Evolutionary conservation across 1,140 invertebrate genomes (phyloP), one percentile per base, ranked within the genome.

Genomic region (Diploscapter pachys): DNA sequence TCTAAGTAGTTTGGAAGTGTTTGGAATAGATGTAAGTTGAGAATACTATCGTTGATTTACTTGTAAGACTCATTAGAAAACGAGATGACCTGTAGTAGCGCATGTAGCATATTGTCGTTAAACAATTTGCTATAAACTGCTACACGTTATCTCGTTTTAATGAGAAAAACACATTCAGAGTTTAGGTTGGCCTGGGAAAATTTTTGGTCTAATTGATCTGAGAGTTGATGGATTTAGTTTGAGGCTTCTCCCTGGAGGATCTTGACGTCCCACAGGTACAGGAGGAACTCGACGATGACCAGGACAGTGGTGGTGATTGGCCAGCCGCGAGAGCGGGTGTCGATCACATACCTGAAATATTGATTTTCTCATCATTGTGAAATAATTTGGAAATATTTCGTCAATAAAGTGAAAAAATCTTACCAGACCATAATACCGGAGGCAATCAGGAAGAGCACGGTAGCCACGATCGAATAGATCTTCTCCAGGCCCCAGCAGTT

Each of bases 361-460:
- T 5, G 77, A 75, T 48, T 72, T 71, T 57, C 85, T 71, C 69
- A 83, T 71, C 8, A 81, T 84, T 57, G 84, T 84, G 63, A 80
- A 70, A 66, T 81, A 31, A 31, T 31, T 31, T 31, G 31, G 31
- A 31, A 31, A 31, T 31, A 31, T 31, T 31, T 31, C 31, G 31
- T 31, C 31, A 31, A 31, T 31, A 31, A 31, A 31, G 31, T 31
- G 31, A 31, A 31, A 31, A 31, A 31, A 31, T 31, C 31, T 31
- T 64, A 76, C 82, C 82, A 83, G 69, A 83, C 70, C 71, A 83
- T 73, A 59, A 83, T 77, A 53, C 66, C 71, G n/a, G 77, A 73
- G 13, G 82, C 84, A 55, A 85, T 76, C 54, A 84, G 70, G 78
- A 85, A 84, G 48, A 84, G 78, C 9, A 85, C 72, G 6, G 77